A percentile compares a stretch with the other conserved stretches of the same genome.
phyloP scores from a whole-genome alignment of 2,888 invertebrate species.

The Empis livida region DNA sequence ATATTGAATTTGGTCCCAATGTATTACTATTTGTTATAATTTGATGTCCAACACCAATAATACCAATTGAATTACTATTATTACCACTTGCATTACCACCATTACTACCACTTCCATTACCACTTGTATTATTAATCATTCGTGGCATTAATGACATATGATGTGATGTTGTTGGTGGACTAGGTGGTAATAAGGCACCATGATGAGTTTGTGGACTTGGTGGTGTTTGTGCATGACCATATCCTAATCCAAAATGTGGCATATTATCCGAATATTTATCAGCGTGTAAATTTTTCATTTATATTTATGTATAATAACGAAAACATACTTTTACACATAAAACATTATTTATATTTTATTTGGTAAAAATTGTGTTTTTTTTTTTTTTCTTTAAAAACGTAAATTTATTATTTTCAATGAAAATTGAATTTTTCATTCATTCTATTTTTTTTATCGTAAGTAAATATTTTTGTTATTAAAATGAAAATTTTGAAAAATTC shows the following conservation, averaged over 20 bases:
- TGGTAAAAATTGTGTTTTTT: background rate
- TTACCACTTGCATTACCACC: slow-evolving; percentile 13
- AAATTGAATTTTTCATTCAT: no score
- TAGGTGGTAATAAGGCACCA: slow-evolving; percentile 17
- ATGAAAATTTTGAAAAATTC: background rate
- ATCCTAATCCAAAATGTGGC: slow-evolving; percentile 35
- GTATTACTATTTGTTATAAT: background rate
- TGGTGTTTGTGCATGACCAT: slow-evolving; percentile 63
- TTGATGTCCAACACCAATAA: background rate
- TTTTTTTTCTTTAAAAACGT: no score
- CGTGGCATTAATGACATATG: slow-evolving; percentile 29
- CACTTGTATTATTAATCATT: slow-evolving; percentile 4
- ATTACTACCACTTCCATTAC: slow-evolving; percentile 13
- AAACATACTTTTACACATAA: background rate
- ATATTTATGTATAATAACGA: background rate
- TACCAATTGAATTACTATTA: slow-evolving; percentile 10
- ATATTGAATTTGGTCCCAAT: slow-evolving; percentile 16
- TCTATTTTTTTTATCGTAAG: background rate
- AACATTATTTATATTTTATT: no score
- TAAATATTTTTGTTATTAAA: background rate
- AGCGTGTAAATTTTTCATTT: slow-evolving; percentile 17
- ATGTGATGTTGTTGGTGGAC: slow-evolving; percentile 18
- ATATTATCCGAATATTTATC: slow-evolving; percentile 20
- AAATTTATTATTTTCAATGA: no score
- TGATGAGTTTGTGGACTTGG: slow-evolving; percentile 59